Base-by-base conservation (phyloP, 2,797 vertebrate species). In the Poecilia velifera region DNA sequence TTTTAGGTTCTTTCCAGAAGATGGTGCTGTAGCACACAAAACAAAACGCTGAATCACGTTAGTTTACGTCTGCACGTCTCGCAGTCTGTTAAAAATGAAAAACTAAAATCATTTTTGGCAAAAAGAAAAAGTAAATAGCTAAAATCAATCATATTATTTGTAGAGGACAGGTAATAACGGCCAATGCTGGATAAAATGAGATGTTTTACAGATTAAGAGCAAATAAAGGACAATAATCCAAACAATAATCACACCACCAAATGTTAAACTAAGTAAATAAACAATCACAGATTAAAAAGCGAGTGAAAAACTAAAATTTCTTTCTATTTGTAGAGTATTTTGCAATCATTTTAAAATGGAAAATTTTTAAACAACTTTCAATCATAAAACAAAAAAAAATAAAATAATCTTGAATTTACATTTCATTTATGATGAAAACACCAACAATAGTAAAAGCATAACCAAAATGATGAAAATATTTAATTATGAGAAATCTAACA, bases 1-100 rank as follows among this genome's bases (percentile, higher is more conserved):
- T 85, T 81, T 13, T 2, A 39, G 2, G 4, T 1, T 20, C 22
- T 34, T 1, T 3, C 71, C 87, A 36, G n/a, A 16, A 84, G 88
- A 80, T 73, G 0, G 84, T 77, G 76, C 81, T 79, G 43, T 46
- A 20, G 4, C 3, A 47, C 72, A 73, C 31, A 41, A 62, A 59
- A 49, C 20, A 76, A 64, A 41, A 0, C 39, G 20, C 36, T 22
- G 36, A 68, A 43, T 5, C 22, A 13, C 34, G 9, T 41, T 6
- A 25, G 22, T 41, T 12, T 41, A 4, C 1, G 3, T 39, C 28
- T 8, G 28, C 34, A 66, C 34, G 9, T 20, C 14, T 36, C 16
- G 3, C 34, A 20, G 12, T 22, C 1, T 1, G 34, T 22, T 22
- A 36, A 66, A 39, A 39, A 36, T 9, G 1, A 31, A 62, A 31